These are phyloP conservation scores for Zaprionus capensis DNA, from an alignment of 1,140 invertebrate genomes.

Conservation along the genomic window DNA sequence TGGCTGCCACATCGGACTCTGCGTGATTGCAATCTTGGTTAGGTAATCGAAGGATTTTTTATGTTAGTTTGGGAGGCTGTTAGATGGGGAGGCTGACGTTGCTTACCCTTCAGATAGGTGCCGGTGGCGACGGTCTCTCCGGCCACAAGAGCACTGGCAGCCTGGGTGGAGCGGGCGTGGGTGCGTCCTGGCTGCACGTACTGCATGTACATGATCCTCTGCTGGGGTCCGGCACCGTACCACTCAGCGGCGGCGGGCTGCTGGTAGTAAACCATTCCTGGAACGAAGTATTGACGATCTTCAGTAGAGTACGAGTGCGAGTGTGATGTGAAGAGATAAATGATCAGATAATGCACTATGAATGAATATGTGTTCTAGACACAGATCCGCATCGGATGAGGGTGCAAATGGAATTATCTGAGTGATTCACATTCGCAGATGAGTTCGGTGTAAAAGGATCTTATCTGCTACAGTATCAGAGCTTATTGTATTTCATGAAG, in stretches of 20 bases:
- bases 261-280: slow-evolving; percentile 83
- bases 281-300: slow-evolving; percentile 72
- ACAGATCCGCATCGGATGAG: background rate
- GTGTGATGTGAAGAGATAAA: slow-evolving; percentile 3
- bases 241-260: slow-evolving; percentile 72
- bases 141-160: slow-evolving; percentile 76
- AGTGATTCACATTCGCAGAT: background rate
- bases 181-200: slow-evolving; percentile 76
- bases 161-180: slow-evolving; percentile 75
- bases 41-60: slow-evolving; percentile 29
- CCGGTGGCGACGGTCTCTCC: slow-evolving; percentile 81
- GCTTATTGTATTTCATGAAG: too few species aligned
- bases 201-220: slow-evolving; percentile 83
- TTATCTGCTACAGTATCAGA: too few species aligned
- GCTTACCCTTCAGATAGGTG: slow-evolving; percentile 80
- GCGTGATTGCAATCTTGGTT: slow-evolving; percentile 82
- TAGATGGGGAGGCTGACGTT: slow-evolving; percentile 19
- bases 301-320: slow-evolving; percentile 35
- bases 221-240: slow-evolving; percentile 69
- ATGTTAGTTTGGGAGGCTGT: slow-evolving; percentile 36
- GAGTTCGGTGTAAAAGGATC: too few species aligned
- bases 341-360: background rate
- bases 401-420: background rate
- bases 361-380: background rate
- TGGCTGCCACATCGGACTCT: slow-evolving; percentile 66